phyloP scores from a whole-genome alignment of 2,797 vertebrate genomes.

The Heterohyrax brucei region DNA sequence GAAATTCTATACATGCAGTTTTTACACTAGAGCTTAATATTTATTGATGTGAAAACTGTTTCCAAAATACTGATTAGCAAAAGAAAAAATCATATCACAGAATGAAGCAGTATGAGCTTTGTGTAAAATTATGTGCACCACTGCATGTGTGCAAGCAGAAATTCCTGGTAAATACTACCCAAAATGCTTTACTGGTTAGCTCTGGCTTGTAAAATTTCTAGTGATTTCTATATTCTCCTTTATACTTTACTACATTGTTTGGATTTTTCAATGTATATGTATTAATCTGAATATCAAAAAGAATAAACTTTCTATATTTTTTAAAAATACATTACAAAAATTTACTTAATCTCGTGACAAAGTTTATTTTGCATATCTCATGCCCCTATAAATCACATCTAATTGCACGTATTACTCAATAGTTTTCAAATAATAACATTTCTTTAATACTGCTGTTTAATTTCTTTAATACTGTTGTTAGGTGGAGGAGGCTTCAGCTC shows the following conservation, averaged over 20 bases:
- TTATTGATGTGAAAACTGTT: not conserved
- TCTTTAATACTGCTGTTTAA: not conserved
- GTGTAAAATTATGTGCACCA: not conserved
- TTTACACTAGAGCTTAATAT: not conserved
- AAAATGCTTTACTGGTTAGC: not conserved
- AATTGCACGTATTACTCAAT: not conserved
- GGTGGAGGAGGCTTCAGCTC: too few relatives aligned
- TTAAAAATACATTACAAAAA: not conserved
- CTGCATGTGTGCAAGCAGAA: not conserved
- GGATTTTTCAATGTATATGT: not conserved
- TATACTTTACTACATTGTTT: not conserved
- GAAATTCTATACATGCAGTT: not conserved
- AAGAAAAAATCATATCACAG: not conserved
- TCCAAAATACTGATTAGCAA: not conserved
- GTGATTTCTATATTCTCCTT: not conserved
- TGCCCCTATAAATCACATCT: not conserved
- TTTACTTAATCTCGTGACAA: not conserved
- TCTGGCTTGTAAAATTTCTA: not conserved
- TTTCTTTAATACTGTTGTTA: not conserved
- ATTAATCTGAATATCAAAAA: not conserved
- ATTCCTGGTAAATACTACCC: not conserved
- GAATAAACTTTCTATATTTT: not conserved
- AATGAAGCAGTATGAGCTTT: not conserved
- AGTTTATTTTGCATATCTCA: not conserved
- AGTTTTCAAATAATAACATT: not conserved